These are phyloP conservation scores for Psittacula echo DNA, from an alignment of 2,797 vertebrate genomes.

Conservation along the genomic window DNA sequence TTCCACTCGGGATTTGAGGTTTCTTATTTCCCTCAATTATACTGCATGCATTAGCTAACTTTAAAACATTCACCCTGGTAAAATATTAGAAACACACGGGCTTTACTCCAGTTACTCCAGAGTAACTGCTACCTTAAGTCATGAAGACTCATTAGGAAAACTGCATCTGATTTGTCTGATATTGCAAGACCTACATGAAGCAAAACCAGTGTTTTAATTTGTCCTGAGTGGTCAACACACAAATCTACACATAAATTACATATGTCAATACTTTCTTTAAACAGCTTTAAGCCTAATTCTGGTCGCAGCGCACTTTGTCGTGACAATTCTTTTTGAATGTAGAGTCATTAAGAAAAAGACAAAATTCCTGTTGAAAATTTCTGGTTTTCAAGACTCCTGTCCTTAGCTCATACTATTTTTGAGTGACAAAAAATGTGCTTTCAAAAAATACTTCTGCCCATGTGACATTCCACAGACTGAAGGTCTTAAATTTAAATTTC, in stretches of 20 bases:
- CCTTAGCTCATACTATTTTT: background rate
- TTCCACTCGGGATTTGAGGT: constrained; percentile 7
- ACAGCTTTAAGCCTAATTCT: background rate
- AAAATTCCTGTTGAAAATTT: background rate
- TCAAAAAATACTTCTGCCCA: background rate
- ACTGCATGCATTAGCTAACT: background rate
- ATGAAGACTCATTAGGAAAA: background rate
- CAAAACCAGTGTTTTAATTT: background rate
- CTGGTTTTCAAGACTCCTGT: background rate
- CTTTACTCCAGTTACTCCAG: constrained; percentile 37
- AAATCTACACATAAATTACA: background rate
- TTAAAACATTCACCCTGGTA: background rate
- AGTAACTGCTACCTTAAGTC: constrained; percentile 14
- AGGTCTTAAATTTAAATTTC: background rate
- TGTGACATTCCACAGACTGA: background rate
- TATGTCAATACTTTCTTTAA: background rate
- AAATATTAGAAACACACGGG: constrained; percentile 35
- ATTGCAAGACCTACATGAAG: background rate
- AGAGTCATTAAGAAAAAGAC: background rate
- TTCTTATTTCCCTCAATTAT: constrained; percentile 42
- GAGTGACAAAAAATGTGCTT: background rate
- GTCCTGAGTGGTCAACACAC: background rate
- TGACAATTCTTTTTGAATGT: background rate
- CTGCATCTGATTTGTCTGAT: background rate
- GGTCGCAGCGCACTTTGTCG: background rate